phyloP scores from a whole-genome alignment of 2,888 invertebrate species.

The Luffia ferchaultella region DNA sequence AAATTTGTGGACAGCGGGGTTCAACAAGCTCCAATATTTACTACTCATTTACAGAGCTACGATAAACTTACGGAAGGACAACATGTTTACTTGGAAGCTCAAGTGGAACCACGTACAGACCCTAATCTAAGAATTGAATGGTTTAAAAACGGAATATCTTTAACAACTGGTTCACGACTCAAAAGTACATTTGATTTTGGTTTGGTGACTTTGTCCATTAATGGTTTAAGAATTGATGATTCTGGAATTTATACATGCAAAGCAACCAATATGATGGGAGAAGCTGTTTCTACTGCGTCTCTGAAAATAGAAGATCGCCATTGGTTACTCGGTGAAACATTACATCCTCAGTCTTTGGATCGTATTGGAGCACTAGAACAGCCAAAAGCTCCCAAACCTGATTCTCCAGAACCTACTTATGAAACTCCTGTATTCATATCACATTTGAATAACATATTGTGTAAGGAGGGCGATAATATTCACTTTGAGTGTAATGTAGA shows the following conservation, averaged over 20 bases:
- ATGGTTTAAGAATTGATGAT: slow-evolving; percentile 87
- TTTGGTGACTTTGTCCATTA: slow-evolving; percentile 89
- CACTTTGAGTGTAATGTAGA: slow-evolving; percentile 94
- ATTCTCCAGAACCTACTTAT: slow-evolving; percentile 78
- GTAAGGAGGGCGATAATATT: slow-evolving; percentile 86
- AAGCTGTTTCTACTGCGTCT: slow-evolving; percentile 92
- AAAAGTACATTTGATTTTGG: slow-evolving; percentile 98
- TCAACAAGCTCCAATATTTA: slow-evolving; percentile 95
- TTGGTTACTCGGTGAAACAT: slow-evolving; percentile 85
- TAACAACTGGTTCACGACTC: slow-evolving; percentile 88
- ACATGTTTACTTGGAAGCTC: slow-evolving; percentile 86
- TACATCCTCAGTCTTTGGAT: slow-evolving; percentile 89
- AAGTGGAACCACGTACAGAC: slow-evolving; percentile 90
- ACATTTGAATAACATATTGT: slow-evolving; percentile 89
- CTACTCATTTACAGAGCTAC: slow-evolving; percentile 86
- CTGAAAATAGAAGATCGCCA: slow-evolving; percentile 89
- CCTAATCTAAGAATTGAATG: slow-evolving; percentile 88
- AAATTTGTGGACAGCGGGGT: slow-evolving; percentile 87
- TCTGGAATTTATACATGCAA: slow-evolving; percentile 96
- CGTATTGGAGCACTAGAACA: slow-evolving; percentile 88
- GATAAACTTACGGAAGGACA: slow-evolving; percentile 88
- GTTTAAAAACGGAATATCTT: slow-evolving; percentile 89
- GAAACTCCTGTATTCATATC: slow-evolving; percentile 90
- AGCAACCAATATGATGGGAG: slow-evolving; percentile 91
- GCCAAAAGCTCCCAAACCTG: slow-evolving; percentile 72